phyloP scores from a whole-genome alignment of 2,888 invertebrate genomes.

The Zaprionus obscuricornis region DNA sequence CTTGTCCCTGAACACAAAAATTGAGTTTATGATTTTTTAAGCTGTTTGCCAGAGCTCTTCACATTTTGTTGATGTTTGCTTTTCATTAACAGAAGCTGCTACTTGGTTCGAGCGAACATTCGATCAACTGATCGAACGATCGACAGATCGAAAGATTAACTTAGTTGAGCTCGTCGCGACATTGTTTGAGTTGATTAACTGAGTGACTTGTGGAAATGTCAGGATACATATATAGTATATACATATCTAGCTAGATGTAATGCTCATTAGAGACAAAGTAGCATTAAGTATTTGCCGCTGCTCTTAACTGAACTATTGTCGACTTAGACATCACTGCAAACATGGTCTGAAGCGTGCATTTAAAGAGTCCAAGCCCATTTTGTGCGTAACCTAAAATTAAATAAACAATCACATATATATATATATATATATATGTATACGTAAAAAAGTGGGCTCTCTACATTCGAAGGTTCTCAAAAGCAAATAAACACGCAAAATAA shows the following conservation, averaged over 20 bases:
- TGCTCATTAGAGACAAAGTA: constrained; percentile 65
- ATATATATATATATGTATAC: constrained; percentile 6
- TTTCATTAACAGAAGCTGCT: constrained; percentile 71
- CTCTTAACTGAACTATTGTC: constrained; percentile 10
- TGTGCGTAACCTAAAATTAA: constrained; percentile 70
- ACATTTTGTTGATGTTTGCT: constrained; percentile 64
- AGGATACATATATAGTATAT: constrained; percentile 52
- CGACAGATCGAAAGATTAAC: background rate
- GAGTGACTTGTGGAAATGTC: constrained; percentile 55
- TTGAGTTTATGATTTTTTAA: constrained; percentile 73
- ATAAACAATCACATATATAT: constrained; percentile 49
- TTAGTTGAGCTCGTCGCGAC: constrained; percentile 3
- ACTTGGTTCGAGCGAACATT: constrained; percentile 5
- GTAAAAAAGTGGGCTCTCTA: constrained; percentile 49
- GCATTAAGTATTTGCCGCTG: constrained; percentile 10
- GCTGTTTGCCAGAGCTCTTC: constrained; percentile 69
- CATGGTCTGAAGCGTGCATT: constrained; percentile 38
- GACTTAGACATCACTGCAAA: constrained; percentile 46
- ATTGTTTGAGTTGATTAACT: constrained; percentile 67
- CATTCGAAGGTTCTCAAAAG: constrained; percentile 54
- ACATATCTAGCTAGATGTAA: too few species aligned
- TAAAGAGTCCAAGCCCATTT: constrained; percentile 47
- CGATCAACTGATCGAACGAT: constrained; percentile 2
- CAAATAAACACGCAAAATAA: constrained; percentile 69
- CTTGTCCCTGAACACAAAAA: constrained; percentile 40